Base-by-base conservation (phyloP, 2,113 vertebrate genomes). In the Forbesichthys papilliferus region DNA sequence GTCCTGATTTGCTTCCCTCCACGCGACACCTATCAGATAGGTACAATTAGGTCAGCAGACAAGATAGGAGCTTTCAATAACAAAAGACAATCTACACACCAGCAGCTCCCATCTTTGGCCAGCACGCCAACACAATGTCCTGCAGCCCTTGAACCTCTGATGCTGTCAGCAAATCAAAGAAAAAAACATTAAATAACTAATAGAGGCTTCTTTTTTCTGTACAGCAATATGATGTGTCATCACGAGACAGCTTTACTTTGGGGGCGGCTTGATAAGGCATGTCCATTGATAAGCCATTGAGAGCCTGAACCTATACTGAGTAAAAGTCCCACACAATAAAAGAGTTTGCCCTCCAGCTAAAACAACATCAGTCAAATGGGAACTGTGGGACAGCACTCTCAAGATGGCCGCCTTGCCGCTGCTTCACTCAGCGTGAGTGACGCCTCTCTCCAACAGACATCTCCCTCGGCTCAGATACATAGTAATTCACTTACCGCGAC, bases 91-190 rank as follows among this genome's bases (percentile, higher is more conserved):
- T 71, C 68, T 16, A 54, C 77, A 69, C 63, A 78, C 74, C 33
- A 48, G 77, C 75, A 69, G 76, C 68, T 82, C 66, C 68, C 52
- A 53, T 77, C 74, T 80, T 56, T 52, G 66, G 58, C 54, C 65
- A 52, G 71, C 75, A 65, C 74, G 78, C 77, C 74, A 7, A 54
- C 52, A 1, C 73, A 66, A 66, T 83, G 82, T 86, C 81, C 80
- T 3, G 61, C 87, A 91, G 90, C 88, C 90, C 89, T 92, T 90
- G 78, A 90, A 90, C 86, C 79, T 71, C 59, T 77, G 71, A 88
- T 86, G 67, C 71, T 47, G 16, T 62, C 79, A 51, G 74, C 84
- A 76, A 81, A 86, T 80, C 73, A 27, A 75, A 82, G 83, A 85
- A 84, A 75, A 79, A 78, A 84, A 79, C 81, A 77, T 86, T 78